phyloP scores from a whole-genome alignment of 2,888 invertebrate genomes.

The Drosophila monieri region DNA sequence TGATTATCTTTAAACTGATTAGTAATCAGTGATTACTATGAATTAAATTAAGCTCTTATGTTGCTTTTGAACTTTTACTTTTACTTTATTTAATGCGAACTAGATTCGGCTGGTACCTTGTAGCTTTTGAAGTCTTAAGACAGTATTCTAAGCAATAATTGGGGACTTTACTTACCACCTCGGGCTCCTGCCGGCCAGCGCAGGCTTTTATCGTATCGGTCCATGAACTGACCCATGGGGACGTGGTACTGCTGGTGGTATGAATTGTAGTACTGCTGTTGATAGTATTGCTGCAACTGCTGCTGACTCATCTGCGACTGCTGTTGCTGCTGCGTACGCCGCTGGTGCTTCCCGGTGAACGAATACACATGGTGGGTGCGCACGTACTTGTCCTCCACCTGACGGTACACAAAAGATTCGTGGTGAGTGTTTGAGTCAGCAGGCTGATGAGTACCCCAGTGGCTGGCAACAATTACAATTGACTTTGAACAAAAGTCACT shows the following conservation, averaged over 20 bases:
- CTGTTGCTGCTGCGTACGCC: slow-evolving; percentile 81
- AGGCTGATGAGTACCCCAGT: slow-evolving; percentile 9
- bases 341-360: slow-evolving; percentile 81
- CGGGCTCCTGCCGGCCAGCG: slow-evolving; percentile 77
- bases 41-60: no score
- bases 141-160: background rate
- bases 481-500: slow-evolving; percentile 61
- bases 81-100: no score
- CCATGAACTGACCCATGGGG: slow-evolving; percentile 68
- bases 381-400: slow-evolving; percentile 84
- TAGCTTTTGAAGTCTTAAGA: background rate
- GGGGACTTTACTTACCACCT: slow-evolving; percentile 55
- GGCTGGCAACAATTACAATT: slow-evolving; percentile 41
- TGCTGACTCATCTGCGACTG: slow-evolving; percentile 76
- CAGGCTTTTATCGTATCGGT: slow-evolving; percentile 83
- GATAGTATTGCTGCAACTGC: slow-evolving; percentile 73
- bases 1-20: no score
- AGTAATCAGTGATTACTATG: no score
- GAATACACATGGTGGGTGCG: slow-evolving; percentile 83
- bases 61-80: no score
- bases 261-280: slow-evolving; percentile 78
- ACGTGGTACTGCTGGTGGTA: slow-evolving; percentile 75
- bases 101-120: no score
- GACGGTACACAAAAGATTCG: slow-evolving; percentile 39
- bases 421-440: slow-evolving; percentile 11